These are phyloP conservation scores for Eublepharis macularius DNA, from an alignment of 2,113 vertebrate species.

Conservation along the genomic window DNA sequence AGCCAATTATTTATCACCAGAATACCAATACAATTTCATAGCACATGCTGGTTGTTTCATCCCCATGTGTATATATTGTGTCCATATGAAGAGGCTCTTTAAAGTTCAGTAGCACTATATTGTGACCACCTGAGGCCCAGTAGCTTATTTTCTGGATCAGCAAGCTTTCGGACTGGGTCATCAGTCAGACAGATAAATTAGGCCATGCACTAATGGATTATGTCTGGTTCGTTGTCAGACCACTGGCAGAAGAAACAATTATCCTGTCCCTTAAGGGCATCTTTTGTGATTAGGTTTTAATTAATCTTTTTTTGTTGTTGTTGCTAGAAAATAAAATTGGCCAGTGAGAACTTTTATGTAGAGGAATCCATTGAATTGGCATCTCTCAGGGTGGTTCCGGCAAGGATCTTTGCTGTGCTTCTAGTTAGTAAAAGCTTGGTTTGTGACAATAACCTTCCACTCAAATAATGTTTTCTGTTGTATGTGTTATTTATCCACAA, in stretches of 20 bases:
- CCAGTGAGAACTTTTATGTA: slow-evolving; percentile 2
- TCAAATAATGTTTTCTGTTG: neutral
- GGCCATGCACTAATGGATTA: slow-evolving; percentile 31
- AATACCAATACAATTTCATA: too few relatives aligned
- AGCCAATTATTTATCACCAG: too few relatives aligned
- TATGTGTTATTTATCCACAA: neutral
- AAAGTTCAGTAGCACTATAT: neutral
- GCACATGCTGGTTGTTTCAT: too few relatives aligned
- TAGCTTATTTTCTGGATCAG: neutral
- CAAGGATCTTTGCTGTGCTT: neutral
- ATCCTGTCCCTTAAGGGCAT: slow-evolving; percentile 5
- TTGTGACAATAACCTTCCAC: neutral
- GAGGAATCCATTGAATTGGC: neutral
- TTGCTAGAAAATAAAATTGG: slow-evolving; percentile 20
- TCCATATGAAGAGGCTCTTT: neutral
- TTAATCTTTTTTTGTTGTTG: slow-evolving; percentile 5
- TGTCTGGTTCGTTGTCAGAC: slow-evolving; percentile 14
- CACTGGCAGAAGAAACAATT: slow-evolving; percentile 27
- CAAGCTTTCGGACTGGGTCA: slow-evolving; percentile 4
- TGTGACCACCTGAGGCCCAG: neutral
- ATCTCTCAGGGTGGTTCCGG: neutral
- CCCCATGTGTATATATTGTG: neutral
- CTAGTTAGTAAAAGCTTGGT: neutral
- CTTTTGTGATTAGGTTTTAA: slow-evolving; percentile 27
- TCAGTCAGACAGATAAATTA: slow-evolving; percentile 17